phyloP scores from a whole-genome alignment of 1,140 invertebrate species.

The Monomorium pharaonis region DNA sequence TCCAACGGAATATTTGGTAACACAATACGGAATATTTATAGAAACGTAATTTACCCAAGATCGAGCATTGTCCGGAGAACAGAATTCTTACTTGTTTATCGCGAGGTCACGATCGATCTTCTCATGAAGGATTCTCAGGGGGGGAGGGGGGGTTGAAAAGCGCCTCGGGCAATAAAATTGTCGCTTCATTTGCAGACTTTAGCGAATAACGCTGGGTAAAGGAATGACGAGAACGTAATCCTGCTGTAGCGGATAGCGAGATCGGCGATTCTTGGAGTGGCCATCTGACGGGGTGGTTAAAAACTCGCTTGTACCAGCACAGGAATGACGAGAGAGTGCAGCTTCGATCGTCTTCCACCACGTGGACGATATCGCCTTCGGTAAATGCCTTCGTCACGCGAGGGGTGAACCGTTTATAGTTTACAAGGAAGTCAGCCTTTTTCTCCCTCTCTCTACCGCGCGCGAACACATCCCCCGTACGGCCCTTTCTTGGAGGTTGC shows the following conservation, averaged over 20 bases:
- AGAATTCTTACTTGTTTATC: constrained; percentile 5
- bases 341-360: constrained; percentile 60
- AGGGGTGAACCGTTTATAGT: constrained; percentile 66
- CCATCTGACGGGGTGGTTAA: constrained; percentile 58
- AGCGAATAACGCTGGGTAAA: not conserved
- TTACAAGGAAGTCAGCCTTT: constrained; percentile 50
- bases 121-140: not conserved
- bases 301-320: constrained; percentile 56
- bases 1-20: constrained; percentile 55
- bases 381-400: constrained; percentile 69
- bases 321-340: constrained; percentile 38
- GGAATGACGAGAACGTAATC: not conserved
- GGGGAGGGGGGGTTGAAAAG: not conserved
- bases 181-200: constrained; percentile 17
- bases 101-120: constrained; percentile 25
- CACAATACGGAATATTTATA: constrained; percentile 51
- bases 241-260: not conserved
- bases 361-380: constrained; percentile 56
- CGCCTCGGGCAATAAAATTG: constrained; percentile 31
- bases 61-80: not conserved
- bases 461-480: not conserved
- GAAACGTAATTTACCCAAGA: constrained; percentile 38
- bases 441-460: constrained; percentile 1
- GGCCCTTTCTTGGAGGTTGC: constrained; percentile 11
- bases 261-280: constrained; percentile 31